Base-by-base conservation (phyloP, 2,113 vertebrate species). In the Aldabrachelys gigantea region DNA sequence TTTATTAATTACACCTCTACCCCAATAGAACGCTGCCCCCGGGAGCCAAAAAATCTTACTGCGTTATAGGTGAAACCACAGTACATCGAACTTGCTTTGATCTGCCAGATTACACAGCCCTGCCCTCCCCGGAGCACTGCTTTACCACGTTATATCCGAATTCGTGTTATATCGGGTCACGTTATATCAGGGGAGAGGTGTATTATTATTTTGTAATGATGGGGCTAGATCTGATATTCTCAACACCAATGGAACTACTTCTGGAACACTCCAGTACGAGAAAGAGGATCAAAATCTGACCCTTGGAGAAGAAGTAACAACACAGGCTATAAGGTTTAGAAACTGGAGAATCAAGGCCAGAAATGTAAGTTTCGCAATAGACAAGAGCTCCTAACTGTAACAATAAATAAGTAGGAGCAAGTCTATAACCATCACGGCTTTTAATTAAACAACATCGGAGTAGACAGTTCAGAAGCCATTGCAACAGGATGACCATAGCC, bases 371-470 rank as follows among this genome's bases (percentile, higher is more conserved):
- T 47, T 54, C 12, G 62, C 72, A 85, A 38, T 82, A 75, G 59
- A 90, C 65, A 85, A 82, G 52, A 85, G 49, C 79, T 81, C 85
- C 82, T 75, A 76, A 35, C 1, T 3, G 35, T 54, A 89, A 69
- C 89, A 92, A 91, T 84, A 94, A 95, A 92, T 87, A 96, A 95
- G 62, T 50, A 94, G 87, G 0, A 3, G 13, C 0, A 17, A n/a
- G 85, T 35, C 80, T 75, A 50, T 85, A 94, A 88, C 38, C 5
- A 1, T 27, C 79, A 14, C n/a, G 76, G 83, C 84, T 89, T 94
- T 97, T 97, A 96, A 97, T 97, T 95, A 95, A 96, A 90, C 0
- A 3, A 41, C 94, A 97, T 96, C 91, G 96, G 93, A 94, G 94
- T 94, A 97, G 97, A 96, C 93, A 97, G 59, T 65, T 50, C 8